Conservation (phyloP, 1,140 invertebrate genomes). For the Dendroctonus ponderosae region DNA sequence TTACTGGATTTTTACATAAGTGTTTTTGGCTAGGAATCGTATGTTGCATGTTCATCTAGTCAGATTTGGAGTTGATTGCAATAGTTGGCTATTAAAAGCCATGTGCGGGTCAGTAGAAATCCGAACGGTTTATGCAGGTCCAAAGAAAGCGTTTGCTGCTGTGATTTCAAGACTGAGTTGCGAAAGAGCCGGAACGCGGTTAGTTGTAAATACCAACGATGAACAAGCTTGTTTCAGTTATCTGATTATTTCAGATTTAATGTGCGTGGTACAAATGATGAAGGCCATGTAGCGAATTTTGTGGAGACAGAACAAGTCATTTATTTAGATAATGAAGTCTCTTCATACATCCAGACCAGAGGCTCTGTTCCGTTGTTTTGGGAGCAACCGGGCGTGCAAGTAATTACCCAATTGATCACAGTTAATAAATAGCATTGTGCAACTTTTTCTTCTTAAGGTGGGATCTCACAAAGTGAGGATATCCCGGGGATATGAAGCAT, state of each 20-base stretch:
- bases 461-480: constrained; percentile 98
- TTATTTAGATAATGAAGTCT: constrained; percentile 82
- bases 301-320: constrained; percentile 98
- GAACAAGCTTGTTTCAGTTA: constrained; percentile 1
- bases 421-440: background rate
- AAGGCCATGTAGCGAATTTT: constrained; percentile 99
- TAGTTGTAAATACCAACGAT: background rate
- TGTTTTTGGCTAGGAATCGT: constrained; percentile 70
- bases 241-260: constrained; percentile 71
- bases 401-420: constrained; percentile 6
- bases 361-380: constrained; percentile 98
- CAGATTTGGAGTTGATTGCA: constrained; percentile 83
- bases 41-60: constrained; percentile 90
- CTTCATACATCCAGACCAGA: constrained; percentile 84
- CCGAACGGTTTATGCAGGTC: constrained; percentile 91
- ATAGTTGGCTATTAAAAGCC: constrained; percentile 85
- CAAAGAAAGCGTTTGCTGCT: constrained; percentile 87
- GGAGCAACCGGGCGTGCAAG: constrained; percentile 98
- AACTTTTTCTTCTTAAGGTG: constrained; percentile 58
- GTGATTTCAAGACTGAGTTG: constrained; percentile 94
- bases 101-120: constrained; percentile 97
- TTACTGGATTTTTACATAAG: constrained; percentile 2
- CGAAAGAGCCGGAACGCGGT: constrained; percentile 91
- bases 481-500: constrained; percentile 90
- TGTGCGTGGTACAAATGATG: constrained; percentile 97